Evolutionary conservation across 2,888 invertebrate genomes (phyloP), one percentile per base, ranked within the genome.

Genomic region (Troglohyphantes excavatus): DNA sequence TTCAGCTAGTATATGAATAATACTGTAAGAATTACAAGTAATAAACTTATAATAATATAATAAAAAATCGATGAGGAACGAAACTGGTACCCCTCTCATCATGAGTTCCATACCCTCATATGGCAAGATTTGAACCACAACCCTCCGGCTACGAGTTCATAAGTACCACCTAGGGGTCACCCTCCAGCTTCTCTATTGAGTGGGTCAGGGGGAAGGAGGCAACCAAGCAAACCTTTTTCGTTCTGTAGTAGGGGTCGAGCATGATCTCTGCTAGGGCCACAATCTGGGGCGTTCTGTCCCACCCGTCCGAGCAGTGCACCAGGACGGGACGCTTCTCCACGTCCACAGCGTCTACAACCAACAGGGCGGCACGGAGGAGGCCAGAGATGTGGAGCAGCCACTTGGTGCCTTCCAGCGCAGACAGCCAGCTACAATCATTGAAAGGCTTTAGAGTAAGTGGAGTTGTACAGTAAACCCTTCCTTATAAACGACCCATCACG

Each of bases 281-380:
- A 92, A 99, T 97, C 94, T 99, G 99, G 68, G 99, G 97, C 85
- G 99, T 99, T 92, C 99, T 95, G 94, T 99, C 99, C 99, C 99
- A 99, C 70, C 99, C 99, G 94, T 99, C 99, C 2, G 98, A 98
- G 94, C 99, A 99, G 94, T 99, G 99, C 11, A 99, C 98, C 90
- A 99, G 95, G 82, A 98, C 99, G 7, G 98, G 98, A 75, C 97
- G 95, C 21, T 96, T 96, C 90, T 97, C 96, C 76, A 95, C 95
- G 92, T 96, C 96, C 90, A 98, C 93, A 26, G 93, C 93, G 88
- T 93, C 96, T 5, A 96, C 96, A 46, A 97, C 96, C 9, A 96
- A 96, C 92, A 96, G 95, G 23, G 98, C 96, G 7, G 98, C 96
- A 91, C 96, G 96, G 92, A 97, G 94, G 88, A 98, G 95, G 23